Conservation (phyloP, 2,113 vertebrate genomes). For the Sylvietta virens region DNA sequence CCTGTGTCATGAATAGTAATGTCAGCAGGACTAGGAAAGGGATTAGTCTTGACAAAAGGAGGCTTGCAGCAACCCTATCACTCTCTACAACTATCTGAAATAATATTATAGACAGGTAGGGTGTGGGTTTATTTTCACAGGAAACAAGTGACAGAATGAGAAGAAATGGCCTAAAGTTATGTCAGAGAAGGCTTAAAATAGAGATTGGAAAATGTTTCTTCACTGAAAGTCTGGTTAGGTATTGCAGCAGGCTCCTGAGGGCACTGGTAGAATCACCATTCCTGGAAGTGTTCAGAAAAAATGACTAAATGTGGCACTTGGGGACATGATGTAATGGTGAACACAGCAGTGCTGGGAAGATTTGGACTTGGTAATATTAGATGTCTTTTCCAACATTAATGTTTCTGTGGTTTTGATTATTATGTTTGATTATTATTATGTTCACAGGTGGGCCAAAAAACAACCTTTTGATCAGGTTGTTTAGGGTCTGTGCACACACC, state of each 20-base stretch:
- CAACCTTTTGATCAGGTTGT: neutral
- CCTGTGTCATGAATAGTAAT: neutral
- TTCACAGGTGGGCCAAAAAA: neutral
- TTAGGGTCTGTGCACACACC: neutral
- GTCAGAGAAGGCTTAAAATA: neutral
- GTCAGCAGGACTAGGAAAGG: neutral
- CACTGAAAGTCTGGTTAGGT: neutral
- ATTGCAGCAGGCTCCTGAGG: neutral
- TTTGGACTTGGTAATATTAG: neutral
- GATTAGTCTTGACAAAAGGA: neutral
- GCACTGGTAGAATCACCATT: neutral
- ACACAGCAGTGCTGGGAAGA: neutral
- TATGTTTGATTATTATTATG: too few relatives aligned
- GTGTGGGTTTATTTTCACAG: neutral
- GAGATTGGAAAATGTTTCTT: neutral
- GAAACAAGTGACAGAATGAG: neutral
- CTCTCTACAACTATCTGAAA: neutral
- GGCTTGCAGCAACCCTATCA: neutral
- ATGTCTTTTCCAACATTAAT: neutral
- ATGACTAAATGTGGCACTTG: neutral
- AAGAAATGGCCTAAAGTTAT: neutral
- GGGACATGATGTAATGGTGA: too few relatives aligned
- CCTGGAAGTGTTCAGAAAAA: neutral
- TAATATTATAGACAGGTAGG: neutral
- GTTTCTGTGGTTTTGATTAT: too few relatives aligned